A percentile compares a stretch with the other conserved stretches of the same genome.
These are phyloP conservation scores for Acropora tenuis DNA, from an alignment of 64 coral and sea anemone species.

Conservation along the genomic window DNA sequence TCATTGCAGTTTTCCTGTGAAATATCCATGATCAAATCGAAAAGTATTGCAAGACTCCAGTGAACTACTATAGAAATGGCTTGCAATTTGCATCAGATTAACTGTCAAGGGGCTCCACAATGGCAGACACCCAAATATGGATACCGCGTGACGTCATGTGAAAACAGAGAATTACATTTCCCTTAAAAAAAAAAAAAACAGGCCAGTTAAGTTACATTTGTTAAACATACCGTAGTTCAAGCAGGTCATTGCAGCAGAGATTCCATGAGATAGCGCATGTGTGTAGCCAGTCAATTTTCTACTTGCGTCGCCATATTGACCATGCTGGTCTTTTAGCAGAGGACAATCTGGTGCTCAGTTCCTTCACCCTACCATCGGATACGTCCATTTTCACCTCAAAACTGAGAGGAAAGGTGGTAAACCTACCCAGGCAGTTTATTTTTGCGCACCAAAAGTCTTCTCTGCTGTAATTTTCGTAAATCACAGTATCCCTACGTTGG, in stretches of 20 bases:
- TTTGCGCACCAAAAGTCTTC: neutral
- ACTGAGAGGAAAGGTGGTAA: neutral
- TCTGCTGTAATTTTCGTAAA: neutral
- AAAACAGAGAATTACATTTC: no score
- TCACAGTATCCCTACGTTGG: neutral
- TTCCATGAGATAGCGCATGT: no score
- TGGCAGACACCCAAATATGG: slow-evolving; percentile 25
- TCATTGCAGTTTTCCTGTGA: slow-evolving; percentile 65
- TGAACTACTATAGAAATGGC: slow-evolving; percentile 53
- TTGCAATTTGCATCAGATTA: slow-evolving; percentile 59
- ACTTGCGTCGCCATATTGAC: no score
- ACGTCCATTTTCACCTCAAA: neutral
- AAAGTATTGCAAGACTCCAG: slow-evolving; percentile 54
- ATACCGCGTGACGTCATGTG: no score
- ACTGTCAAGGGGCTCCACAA: slow-evolving; percentile 58
- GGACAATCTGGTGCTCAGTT: neutral
- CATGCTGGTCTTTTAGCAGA: neutral
- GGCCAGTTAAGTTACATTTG: no score
- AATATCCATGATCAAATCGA: slow-evolving; percentile 72
- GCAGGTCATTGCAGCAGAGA: no score
- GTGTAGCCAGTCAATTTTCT: no score
- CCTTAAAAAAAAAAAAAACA: no score
- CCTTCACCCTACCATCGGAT: neutral
- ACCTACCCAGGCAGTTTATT: neutral
- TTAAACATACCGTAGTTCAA: no score